These are phyloP conservation scores for Ceratoteleas bidentatus DNA, from an alignment of 1,140 invertebrate genomes.

Conservation along the genomic window DNA sequence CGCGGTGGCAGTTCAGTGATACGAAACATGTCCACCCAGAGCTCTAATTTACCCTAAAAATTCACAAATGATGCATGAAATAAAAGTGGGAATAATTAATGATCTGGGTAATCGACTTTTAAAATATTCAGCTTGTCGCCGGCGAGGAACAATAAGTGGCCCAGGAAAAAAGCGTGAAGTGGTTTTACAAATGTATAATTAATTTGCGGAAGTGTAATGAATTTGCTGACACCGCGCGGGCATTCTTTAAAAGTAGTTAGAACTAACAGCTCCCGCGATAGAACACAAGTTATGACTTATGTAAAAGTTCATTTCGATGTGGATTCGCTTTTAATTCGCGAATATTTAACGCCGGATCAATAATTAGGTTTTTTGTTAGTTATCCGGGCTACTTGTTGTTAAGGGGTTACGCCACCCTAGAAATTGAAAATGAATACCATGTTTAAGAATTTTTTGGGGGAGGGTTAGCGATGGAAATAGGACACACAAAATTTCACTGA, in stretches of 20 bases:
- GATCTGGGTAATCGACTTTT: conserved; percentile 20
- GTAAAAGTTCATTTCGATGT: not conserved
- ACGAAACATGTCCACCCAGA: conserved; percentile 95
- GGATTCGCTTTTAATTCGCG: not conserved
- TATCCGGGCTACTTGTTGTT: conserved; percentile 17
- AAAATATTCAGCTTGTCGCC: conserved; percentile 16
- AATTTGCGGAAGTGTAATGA: conserved; percentile 15
- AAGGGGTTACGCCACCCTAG: too few relatives aligned
- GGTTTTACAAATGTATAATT: conserved; percentile 23
- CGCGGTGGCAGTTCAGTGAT: conserved; percentile 84
- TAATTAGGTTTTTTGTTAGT: conserved; percentile 27
- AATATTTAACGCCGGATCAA: conserved; percentile 14
- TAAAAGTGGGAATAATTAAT: conserved; percentile 35
- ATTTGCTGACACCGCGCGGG: not conserved
- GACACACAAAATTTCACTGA: too few relatives aligned
- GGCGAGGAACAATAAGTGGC: conserved; percentile 22
- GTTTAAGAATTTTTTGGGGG: too few relatives aligned
- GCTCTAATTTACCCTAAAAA: conserved; percentile 90
- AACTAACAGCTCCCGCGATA: not conserved
- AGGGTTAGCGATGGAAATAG: too few relatives aligned
- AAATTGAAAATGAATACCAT: too few relatives aligned
- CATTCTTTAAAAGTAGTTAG: not conserved
- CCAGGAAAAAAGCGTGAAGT: conserved; percentile 2
- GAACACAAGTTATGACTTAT: not conserved
- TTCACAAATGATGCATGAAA: conserved; percentile 9